Percentiles rank a stretch among this genome's conserved stretches.
Evolutionary conservation across 2,113 vertebrate genomes (phyloP).

Genomic region (Acanthochromis polyacanthus): DNA sequence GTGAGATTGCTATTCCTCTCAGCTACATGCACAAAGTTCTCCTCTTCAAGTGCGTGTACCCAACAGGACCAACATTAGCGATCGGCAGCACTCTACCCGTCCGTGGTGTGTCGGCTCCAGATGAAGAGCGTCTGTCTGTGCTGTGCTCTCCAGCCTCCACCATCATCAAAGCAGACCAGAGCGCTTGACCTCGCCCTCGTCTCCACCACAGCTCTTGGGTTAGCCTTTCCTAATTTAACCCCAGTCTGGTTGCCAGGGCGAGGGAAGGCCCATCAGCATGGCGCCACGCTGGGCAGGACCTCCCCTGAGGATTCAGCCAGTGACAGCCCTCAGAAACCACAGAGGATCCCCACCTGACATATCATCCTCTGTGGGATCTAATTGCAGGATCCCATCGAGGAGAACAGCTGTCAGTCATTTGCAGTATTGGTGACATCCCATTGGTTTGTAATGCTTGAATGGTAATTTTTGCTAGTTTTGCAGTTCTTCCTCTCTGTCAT

Average conservation of each 20-base stretch:
- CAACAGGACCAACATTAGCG: neutral
- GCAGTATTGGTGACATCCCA: neutral
- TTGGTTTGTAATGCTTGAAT: neutral
- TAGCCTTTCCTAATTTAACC: conserved; percentile 79
- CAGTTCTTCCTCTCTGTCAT: neutral
- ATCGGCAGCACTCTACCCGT: neutral
- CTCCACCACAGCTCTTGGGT: conserved; percentile 74
- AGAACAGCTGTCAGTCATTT: conserved; percentile 27
- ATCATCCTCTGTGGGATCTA: conserved; percentile 28
- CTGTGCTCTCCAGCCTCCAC: conserved; percentile 48
- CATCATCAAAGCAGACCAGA: conserved; percentile 76
- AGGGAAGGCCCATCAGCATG: conserved; percentile 54
- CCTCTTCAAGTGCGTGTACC: neutral
- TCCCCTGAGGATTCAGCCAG: conserved; percentile 64
- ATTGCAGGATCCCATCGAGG: conserved; percentile 12
- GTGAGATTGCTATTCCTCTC: neutral
- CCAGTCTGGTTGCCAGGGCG: conserved; percentile 57
- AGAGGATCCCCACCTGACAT: conserved; percentile 63
- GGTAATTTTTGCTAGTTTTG: neutral
- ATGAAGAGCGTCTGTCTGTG: conserved; percentile 45
- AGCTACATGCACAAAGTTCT: neutral
- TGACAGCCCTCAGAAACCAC: conserved; percentile 56
- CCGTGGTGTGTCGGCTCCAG: conserved; percentile 4
- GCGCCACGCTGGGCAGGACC: conserved; percentile 73
- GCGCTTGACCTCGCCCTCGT: conserved; percentile 77